Conservation (phyloP, 1,140 invertebrate genomes). For the Calephelis nemesis region DNA sequence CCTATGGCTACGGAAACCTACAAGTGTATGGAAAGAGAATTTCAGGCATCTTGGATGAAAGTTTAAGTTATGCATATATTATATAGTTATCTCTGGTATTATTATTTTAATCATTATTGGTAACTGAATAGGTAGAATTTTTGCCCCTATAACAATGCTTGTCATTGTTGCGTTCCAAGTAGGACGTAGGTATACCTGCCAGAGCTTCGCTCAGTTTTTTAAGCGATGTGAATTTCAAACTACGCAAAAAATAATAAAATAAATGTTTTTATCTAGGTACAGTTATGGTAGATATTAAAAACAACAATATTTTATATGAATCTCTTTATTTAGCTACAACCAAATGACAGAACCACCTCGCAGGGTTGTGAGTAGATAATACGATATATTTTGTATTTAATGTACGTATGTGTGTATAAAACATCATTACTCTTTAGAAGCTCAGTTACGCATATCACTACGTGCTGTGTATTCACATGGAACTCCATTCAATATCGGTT, state of each 20-base stretch:
- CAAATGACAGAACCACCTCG: constrained; percentile 60
- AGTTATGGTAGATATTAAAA: constrained; percentile 18
- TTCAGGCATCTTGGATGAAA: too few species aligned
- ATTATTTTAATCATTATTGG: too few species aligned
- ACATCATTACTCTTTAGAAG: constrained; percentile 69
- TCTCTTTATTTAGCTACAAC: constrained; percentile 73
- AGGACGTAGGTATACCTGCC: not conserved
- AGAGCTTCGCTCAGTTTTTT: too few species aligned
- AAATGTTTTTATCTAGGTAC: too few species aligned
- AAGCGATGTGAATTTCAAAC: too few species aligned
- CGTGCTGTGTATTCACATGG: constrained; percentile 67
- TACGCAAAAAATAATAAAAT: too few species aligned
- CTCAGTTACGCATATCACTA: constrained; percentile 75
- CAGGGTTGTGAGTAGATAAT: constrained; percentile 53
- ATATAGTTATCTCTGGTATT: too few species aligned
- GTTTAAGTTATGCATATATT: too few species aligned
- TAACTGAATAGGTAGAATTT: too few species aligned
- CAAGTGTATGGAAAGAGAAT: too few species aligned
- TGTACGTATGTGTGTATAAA: constrained; percentile 67
- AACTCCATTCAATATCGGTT: constrained; percentile 58
- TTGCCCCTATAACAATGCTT: too few species aligned
- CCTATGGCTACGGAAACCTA: too few species aligned
- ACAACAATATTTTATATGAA: constrained; percentile 56
- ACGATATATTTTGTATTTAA: constrained; percentile 45
- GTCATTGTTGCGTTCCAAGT: not conserved